phyloP scores from a whole-genome alignment of 1,140 invertebrate species.

The Lucilia sericata region DNA sequence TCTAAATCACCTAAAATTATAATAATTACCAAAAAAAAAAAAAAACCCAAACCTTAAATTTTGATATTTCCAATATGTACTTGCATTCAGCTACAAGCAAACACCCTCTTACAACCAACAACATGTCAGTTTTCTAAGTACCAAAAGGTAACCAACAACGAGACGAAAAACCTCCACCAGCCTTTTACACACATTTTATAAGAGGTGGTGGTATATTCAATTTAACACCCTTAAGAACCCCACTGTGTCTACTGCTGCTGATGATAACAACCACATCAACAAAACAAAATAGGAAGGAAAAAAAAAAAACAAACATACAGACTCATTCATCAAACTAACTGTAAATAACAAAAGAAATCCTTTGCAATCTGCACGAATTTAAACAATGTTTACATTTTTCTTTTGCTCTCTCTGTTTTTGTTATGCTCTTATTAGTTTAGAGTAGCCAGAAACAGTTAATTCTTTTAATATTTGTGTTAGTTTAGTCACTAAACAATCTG shows the following conservation, averaged over 20 bases:
- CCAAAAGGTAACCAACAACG: not conserved
- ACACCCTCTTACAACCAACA: not conserved
- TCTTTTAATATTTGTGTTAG: no score
- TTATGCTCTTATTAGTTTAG: not conserved
- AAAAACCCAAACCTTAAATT: no score
- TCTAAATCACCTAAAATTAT: slow-evolving; percentile 1
- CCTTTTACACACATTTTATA: no score
- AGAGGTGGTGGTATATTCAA: not conserved
- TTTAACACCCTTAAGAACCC: not conserved
- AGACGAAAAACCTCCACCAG: not conserved
- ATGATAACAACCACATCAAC: not conserved
- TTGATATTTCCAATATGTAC: not conserved
- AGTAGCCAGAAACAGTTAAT: not conserved
- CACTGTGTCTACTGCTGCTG: not conserved
- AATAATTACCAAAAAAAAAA: not conserved
- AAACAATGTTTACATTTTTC: slow-evolving; percentile 4
- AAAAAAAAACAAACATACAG: not conserved
- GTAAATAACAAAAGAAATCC: not conserved
- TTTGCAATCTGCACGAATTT: slow-evolving; percentile 23
- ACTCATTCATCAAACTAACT: not conserved
- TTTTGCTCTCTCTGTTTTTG: not conserved
- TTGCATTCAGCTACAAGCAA: not conserved
- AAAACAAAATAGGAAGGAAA: not conserved
- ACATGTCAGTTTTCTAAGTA: not conserved
- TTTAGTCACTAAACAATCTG: no score